These are phyloP conservation scores for Amiota mariae DNA, from an alignment of 2,888 invertebrate genomes.

Conservation along the genomic window DNA sequence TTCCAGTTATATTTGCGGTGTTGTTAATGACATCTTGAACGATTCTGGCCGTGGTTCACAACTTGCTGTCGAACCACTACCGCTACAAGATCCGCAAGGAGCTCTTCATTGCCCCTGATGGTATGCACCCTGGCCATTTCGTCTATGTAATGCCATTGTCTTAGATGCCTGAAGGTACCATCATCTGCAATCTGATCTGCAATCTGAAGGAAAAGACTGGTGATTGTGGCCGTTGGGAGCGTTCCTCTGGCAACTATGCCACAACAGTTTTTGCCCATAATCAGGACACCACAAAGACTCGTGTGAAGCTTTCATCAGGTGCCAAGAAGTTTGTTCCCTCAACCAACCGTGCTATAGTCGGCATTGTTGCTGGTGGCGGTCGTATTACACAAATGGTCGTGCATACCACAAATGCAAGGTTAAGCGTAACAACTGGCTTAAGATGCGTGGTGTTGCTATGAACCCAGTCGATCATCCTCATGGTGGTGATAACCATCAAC, in stretches of 20 bases:
- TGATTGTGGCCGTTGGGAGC: constrained; percentile 96
- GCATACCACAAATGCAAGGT: constrained; percentile 99
- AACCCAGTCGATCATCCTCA: constrained; percentile 99
- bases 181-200: no score
- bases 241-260: constrained; percentile 99
- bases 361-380: constrained; percentile 99
- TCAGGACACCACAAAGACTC: constrained; percentile 95
- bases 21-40: constrained; percentile 98
- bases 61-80: constrained; percentile 97
- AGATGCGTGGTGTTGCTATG: constrained; percentile 99
- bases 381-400: constrained; percentile 99
- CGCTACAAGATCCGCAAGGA: constrained; percentile 97
- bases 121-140: constrained; percentile 99
- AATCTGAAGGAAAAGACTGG: constrained; percentile 99
- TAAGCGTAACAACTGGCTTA: constrained; percentile 99
- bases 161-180: constrained; percentile 99
- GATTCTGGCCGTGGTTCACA: constrained; percentile 99
- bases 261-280: constrained; percentile 99
- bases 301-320: constrained; percentile 98
- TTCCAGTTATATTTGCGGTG: constrained; percentile 99
- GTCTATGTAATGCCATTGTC: constrained; percentile 99
- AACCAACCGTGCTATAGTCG: constrained; percentile 99
- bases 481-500: constrained; percentile 99
- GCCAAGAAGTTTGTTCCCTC: constrained; percentile 99
- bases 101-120: constrained; percentile 98